Base-by-base conservation (phyloP, 2,888 invertebrate genomes). In the Shargacucullia verbasci region DNA sequence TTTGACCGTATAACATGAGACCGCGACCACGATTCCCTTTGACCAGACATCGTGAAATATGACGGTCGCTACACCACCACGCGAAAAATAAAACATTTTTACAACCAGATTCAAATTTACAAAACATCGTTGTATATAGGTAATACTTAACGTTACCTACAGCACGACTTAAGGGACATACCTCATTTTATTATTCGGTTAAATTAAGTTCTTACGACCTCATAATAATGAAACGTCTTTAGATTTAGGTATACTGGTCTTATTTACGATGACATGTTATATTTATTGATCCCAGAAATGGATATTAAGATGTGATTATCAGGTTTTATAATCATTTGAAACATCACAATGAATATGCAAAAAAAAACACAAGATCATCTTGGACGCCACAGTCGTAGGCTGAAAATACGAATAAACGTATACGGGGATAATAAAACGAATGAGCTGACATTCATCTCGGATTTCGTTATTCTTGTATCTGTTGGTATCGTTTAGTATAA, bases 21-120 rank as follows among this genome's bases (percentile, higher is more conserved):
- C 81, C 82, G 70, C 82, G 82, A 83, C 81, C 80, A 54, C 81
- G 81, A 84, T 85, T 80, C 78, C 79, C 85, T 83, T 83, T 82
- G 84, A 85, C 81, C 87, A 84, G 81, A 80, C 83, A 75, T 76
- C 70, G 78, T 90, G 85, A 91, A 87, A 88, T 91, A 92, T 88
- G 88, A 89, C 83, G 90, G 89, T 91, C 86, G 67, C 61, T 41
- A 49, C 49, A 54, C 70, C 71, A 74, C 66, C 76, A 69, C 69
- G 78, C 79, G 76, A 83, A 87, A 84, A 87, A 89, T 85, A 88
- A 88, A 86, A 78, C 62, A 70, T 40, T 67, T 80, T 81, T 83
- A 84, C 81, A 84, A 83, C 76, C 78, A 76, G 81, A 80, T 76
- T 54, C 44, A 63, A 65, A 64, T 80, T 76, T 52, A 70, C 52